These are phyloP conservation scores for Meandrusa payeni DNA, from an alignment of 2,888 invertebrate genomes.

Conservation along the genomic window DNA sequence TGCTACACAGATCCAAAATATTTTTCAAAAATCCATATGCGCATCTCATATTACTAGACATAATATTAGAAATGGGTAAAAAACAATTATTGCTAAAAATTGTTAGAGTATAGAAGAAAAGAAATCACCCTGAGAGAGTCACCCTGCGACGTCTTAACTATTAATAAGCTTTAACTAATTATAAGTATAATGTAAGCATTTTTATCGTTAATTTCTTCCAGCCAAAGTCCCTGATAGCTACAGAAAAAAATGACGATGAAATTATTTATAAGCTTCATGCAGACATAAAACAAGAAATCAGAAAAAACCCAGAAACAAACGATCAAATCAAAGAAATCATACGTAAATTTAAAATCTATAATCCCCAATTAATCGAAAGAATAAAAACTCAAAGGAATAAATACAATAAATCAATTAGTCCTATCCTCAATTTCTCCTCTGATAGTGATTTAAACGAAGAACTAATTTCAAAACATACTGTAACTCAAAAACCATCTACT, in stretches of 20 bases:
- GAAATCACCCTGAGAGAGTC: too few species aligned
- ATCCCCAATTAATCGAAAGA: conserved; percentile 47
- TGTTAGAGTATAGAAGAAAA: too few species aligned
- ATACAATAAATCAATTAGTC: conserved; percentile 33
- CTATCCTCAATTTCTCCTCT: conserved; percentile 33
- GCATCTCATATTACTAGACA: too few species aligned
- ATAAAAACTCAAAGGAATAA: conserved; percentile 36
- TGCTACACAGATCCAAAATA: too few species aligned
- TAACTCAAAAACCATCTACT: background rate
- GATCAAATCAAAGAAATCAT: conserved; percentile 40
- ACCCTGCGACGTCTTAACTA: too few species aligned
- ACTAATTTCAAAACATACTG: background rate
- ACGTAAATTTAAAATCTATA: conserved; percentile 49
- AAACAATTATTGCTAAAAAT: too few species aligned
- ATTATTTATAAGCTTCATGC: conserved; percentile 58
- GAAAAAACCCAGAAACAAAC: conserved; percentile 41
- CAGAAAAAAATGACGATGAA: conserved; percentile 42
- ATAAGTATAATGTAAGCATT: too few species aligned
- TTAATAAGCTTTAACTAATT: too few species aligned
- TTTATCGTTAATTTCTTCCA: conserved; percentile 36
- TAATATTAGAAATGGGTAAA: too few species aligned
- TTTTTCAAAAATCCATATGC: too few species aligned
- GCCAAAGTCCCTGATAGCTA: conserved; percentile 35
- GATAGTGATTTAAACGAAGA: conserved; percentile 12
- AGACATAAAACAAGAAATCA: conserved; percentile 47